Evolutionary conservation across 2,113 vertebrate genomes (phyloP).

Genomic region (Equus przewalskii): DNA sequence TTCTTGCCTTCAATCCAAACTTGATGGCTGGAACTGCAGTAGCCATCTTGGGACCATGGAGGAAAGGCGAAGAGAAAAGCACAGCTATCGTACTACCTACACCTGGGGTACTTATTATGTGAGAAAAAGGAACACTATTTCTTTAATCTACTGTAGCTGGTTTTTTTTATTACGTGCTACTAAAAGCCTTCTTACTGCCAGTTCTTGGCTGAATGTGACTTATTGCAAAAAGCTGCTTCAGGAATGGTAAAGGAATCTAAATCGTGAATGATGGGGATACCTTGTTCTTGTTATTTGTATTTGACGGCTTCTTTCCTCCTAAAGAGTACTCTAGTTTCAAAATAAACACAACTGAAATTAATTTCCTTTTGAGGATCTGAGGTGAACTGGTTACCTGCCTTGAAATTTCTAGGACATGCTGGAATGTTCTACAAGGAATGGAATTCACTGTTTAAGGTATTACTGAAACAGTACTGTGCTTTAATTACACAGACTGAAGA

Average conservation of each 20-base stretch:
- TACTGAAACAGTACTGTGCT: neutral
- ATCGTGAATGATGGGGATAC: too few relatives aligned
- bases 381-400: neutral
- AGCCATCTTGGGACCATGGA: neutral
- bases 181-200: neutral
- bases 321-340: neutral
- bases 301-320: neutral
- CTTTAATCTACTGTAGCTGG: neutral
- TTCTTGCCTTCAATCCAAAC: neutral
- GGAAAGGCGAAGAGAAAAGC: neutral
- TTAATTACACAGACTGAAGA: neutral
- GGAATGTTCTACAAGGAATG: neutral
- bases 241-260: neutral
- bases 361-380: slow-evolving; percentile 19
- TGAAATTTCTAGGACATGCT: neutral
- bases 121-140: neutral
- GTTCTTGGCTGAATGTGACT: neutral
- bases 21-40: neutral
- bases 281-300: neutral
- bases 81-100: fast-evolving
- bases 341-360: slow-evolving; percentile 35
- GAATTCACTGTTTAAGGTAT: neutral
- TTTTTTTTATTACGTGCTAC: neutral
- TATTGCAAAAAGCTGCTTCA: neutral
- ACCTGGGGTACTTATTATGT: neutral